phyloP scores from a whole-genome alignment of 2,797 vertebrate species.

The Hoplostethus mediterraneus region DNA sequence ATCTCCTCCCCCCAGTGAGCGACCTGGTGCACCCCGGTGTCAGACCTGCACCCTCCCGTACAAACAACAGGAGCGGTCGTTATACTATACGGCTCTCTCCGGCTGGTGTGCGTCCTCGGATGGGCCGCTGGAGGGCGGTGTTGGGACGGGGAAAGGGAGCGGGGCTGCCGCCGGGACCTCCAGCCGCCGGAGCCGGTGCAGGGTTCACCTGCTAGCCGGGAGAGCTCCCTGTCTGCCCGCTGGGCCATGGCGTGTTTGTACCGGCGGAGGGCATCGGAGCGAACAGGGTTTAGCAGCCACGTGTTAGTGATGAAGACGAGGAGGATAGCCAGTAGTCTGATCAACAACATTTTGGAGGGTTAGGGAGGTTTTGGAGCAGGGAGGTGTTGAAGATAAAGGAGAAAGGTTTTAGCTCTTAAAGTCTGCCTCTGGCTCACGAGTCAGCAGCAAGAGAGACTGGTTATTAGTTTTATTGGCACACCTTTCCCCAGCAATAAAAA shows the following conservation, averaged over 20 bases:
- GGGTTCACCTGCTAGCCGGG: slow-evolving; percentile 76
- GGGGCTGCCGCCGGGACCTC: slow-evolving; percentile 75
- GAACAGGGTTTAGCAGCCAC: slow-evolving; percentile 77
- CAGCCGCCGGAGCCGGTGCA: slow-evolving; percentile 84
- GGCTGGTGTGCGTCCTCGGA: slow-evolving; percentile 69
- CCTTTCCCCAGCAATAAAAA: slow-evolving; percentile 20
- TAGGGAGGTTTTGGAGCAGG: background rate
- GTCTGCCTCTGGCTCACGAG: slow-evolving; percentile 6
- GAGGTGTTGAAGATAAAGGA: background rate
- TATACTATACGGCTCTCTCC: slow-evolving; percentile 37
- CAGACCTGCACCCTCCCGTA: slow-evolving; percentile 64
- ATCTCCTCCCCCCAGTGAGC: slow-evolving; percentile 24
- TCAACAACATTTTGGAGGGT: slow-evolving; percentile 74
- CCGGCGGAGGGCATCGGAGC: slow-evolving; percentile 71
- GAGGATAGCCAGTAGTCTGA: slow-evolving; percentile 81
- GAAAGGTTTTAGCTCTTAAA: background rate
- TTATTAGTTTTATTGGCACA: slow-evolving; percentile 19
- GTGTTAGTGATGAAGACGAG: slow-evolving; percentile 82
- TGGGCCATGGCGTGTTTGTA: slow-evolving; percentile 77
- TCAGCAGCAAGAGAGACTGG: slow-evolving; percentile 37
- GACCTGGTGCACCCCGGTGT: slow-evolving; percentile 45
- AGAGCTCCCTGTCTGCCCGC: slow-evolving; percentile 74
- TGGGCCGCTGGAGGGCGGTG: slow-evolving; percentile 85
- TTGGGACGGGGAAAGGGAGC: slow-evolving; percentile 67
- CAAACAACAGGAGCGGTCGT: slow-evolving; percentile 61